Conservation (phyloP, 1,140 invertebrate genomes). For the Temnothorax curvispinosus region DNA sequence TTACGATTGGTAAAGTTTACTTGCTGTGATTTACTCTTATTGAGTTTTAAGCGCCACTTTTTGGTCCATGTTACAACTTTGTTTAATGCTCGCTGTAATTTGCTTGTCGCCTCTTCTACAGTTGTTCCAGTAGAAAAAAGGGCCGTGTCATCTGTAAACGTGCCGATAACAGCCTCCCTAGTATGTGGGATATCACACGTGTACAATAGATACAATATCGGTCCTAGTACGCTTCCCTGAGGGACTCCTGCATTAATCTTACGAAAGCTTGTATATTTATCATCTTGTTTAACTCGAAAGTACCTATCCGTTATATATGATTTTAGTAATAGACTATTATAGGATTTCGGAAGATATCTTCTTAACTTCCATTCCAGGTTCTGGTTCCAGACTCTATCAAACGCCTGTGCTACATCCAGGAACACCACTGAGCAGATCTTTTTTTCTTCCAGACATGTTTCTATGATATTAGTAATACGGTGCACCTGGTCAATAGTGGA, state of each 20-base stretch:
- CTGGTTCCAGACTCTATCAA: not conserved
- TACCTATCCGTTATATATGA: not conserved
- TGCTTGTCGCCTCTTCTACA: no score
- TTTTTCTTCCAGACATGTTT: not conserved
- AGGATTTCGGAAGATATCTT: not conserved
- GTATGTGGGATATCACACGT: no score
- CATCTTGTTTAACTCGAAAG: not conserved
- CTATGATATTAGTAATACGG: no score
- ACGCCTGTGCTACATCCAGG: not conserved
- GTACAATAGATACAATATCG: not conserved
- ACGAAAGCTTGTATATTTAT: no score
- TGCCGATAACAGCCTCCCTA: no score
- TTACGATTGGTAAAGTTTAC: no score
- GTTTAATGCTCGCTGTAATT: no score
- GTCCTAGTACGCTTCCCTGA: not conserved
- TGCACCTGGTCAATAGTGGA: not conserved
- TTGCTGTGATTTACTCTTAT: no score
- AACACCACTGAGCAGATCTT: not conserved
- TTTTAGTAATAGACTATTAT: not conserved
- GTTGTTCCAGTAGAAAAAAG: no score
- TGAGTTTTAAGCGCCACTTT: no score
- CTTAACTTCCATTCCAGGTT: not conserved
- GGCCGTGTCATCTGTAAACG: no score
- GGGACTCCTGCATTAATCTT: not conserved
- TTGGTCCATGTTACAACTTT: no score